Conservation (phyloP, 2,113 vertebrate species). For the Psittacula cyanocephala region DNA sequence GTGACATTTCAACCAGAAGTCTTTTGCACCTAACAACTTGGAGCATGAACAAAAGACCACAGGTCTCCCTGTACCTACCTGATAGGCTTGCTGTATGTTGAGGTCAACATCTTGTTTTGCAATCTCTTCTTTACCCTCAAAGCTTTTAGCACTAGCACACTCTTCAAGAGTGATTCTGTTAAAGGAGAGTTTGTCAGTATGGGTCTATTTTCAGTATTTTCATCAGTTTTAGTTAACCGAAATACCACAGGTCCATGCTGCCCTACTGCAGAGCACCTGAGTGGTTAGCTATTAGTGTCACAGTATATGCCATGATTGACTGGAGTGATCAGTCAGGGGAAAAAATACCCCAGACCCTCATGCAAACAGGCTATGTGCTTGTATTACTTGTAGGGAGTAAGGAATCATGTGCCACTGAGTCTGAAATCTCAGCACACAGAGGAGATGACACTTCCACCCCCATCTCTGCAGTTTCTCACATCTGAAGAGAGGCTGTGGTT, state of each 20-base stretch:
- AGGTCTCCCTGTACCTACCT: neutral
- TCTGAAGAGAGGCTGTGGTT: neutral
- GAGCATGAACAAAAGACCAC: neutral
- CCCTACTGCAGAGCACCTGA: neutral
- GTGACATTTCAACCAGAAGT: neutral
- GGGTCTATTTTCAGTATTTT: neutral
- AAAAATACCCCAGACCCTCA: neutral
- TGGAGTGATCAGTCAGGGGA: neutral
- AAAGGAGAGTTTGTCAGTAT: neutral
- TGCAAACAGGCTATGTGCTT: neutral
- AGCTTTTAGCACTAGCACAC: neutral
- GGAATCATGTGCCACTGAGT: constrained; percentile 7
- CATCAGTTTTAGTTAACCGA: neutral
- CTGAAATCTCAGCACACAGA: neutral
- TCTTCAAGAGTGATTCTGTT: neutral
- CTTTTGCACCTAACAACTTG: neutral
- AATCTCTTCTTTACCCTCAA: neutral
- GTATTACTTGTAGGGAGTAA: neutral
- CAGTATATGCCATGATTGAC: neutral
- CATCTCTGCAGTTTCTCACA: neutral
- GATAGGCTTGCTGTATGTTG: neutral
- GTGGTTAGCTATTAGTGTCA: neutral
- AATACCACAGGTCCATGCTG: neutral
- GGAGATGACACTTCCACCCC: constrained; percentile 12
- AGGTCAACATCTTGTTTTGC: neutral